Evolutionary conservation across 1,140 invertebrate species (phyloP), one percentile per base, ranked within the genome.

Genomic region (Drosophila tani): DNA sequence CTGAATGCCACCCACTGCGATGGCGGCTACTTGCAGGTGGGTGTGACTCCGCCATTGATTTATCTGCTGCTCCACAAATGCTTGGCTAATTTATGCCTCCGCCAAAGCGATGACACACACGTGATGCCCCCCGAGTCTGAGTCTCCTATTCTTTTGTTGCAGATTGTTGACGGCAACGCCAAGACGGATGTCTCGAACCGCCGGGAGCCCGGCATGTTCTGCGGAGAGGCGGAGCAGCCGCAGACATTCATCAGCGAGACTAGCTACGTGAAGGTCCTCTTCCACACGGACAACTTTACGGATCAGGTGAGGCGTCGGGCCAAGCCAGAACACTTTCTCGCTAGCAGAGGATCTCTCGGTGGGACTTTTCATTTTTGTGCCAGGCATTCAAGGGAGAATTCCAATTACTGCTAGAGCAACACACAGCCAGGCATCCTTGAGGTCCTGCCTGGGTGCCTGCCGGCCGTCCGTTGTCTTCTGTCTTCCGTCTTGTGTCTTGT

Each of bases 231-330:
- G 15, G 98, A 98, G 84, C 97, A 98, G 81, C 97, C 97, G 0
- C 97, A 98, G 93, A 98, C 97, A 6, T 98, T 98, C 94, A 98
- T 98, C 85, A 98, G 97, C 14, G 97, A 98, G 93, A 98, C 97
- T 12, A 97, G 96, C 85, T 97, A 97, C 93, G 97, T 98, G 11
- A 97, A 97, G 87, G 95, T 98, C 32, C 94, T 98, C 46, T 98
- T 98, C 93, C 97, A 97, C 92, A 96, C 96, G 24, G 97, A 98
- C 90, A 98, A 98, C 92, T 98, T 98, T 93, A 98, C 97, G 3
- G 97, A 98, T 92, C 97, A 98, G 92, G 97, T 96, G 19, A 96
- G 96, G 19, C 46, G 15, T 24, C 21, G 21, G 21, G 21, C 32
- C 40, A 21, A 19, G n/a, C 17, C 32, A 15, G 49, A 40, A 69